Evolutionary conservation across 1,140 invertebrate genomes (phyloP), one percentile per base, ranked within the genome.

Genomic region (Sweltsa coloradensis): DNA sequence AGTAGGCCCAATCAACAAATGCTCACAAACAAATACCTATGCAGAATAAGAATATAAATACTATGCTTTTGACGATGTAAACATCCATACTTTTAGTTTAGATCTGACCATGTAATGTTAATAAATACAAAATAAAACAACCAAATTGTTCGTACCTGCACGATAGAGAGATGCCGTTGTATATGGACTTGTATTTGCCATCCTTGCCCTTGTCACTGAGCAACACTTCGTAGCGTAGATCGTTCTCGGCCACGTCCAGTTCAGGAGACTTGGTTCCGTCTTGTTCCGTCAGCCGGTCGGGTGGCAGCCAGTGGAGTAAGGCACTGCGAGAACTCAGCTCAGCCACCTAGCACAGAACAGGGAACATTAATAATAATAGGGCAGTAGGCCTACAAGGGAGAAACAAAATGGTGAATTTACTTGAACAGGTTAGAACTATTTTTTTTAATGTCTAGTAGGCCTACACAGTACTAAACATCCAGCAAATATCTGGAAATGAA

Each of bases 131-230:
- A n/a, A n/a, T n/a, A n/a, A n/a, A n/a, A n/a, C n/a, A n/a, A n/a
- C n/a, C n/a, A n/a, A n/a, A 21, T 5, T 9, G 14, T 9, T 22
- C 34, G 37, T 51, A 68, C 69, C 77, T 73, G 63, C 76, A 81
- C 16, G 79, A 81, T 18, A 79, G 68, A n/a, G 78, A 78, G 31
- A 34, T 25, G 24, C 81, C 81, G 45, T 73, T 80, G 59, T 87
- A 88, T 39, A 89, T 83, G 36, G 79, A 76, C 66, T 85, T 86
- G 64, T 85, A 89, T 57, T 79, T 79, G 53, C 74, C 74, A 50
- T 83, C 79, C 56, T 82, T 76, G 18, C 77, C 80, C 54, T 81
- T 81, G 57, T 89, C 86, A 55, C 78, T 81, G 50, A 87, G 70
- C 43, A 85, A 68, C 14, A 84, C 73, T 61, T 89, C 83, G 65